Base-by-base conservation (phyloP, 1,140 invertebrate genomes). In the Sarcophaga peregrina region DNA sequence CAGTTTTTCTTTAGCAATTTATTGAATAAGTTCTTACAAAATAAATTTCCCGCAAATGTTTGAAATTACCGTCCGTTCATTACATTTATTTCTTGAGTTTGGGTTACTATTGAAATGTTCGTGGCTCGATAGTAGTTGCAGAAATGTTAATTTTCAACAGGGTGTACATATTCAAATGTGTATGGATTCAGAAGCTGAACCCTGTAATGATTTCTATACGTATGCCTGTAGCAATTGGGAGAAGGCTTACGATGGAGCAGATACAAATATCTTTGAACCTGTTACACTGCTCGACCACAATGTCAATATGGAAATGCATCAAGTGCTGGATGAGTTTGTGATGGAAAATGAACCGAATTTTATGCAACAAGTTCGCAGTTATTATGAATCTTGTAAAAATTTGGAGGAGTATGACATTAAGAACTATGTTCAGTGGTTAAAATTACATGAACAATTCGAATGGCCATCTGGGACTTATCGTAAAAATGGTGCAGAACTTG, bases 141-240 rank as follows among this genome's bases (percentile, higher is more conserved):
- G 25, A 37, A 37, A 37, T 6, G 47, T 76, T 45, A 81, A 81
- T 72, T 20, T 11, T 0, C 50, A 37, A 17, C 54, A 54, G n/a
- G 10, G 20, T 5, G 48, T 54, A 58, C 54, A 46, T 11, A 86
- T 92, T 25, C 75, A 91, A 1, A 74, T 83, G 13, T 87, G 87
- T 81, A 81, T 85, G 5, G 73, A 85, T 8, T 73, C 82, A n/a
- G 84, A 46, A 8, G 48, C 46, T 3, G 68, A 82, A 15, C 72
- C 86, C 0, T 88, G 87, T 75, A 73, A 82, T 20, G 84, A 88
- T 82, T 88, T 83, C 17, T 87, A 81, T 45, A 8, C 85, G 46
- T 83, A 88, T 82, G 87, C 87, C 0, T 88, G 87, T 46, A 87
- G 87, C 68, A 87, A 85, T 17, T 88, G 88, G 81, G 37, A 13